Conservation (phyloP, 2,113 vertebrate genomes). For the Garra rufa region DNA sequence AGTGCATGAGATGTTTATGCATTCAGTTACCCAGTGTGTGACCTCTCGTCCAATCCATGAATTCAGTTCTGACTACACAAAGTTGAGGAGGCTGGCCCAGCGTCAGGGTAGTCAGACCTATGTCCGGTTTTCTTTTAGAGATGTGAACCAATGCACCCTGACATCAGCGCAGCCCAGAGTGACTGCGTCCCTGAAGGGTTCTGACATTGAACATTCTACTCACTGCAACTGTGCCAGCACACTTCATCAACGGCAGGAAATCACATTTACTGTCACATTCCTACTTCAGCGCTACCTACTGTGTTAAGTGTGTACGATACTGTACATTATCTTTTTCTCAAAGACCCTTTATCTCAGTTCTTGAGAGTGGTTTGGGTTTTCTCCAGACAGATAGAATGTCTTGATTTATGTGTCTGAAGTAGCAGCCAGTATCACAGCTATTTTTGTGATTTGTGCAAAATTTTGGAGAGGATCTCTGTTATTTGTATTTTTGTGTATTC, state of each 20-base stretch:
- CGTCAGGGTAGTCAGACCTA: background rate
- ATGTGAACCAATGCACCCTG: slow-evolving; percentile 26
- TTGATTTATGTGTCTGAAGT: background rate
- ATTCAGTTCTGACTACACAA: background rate
- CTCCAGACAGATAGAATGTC: background rate
- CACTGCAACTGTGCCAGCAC: background rate
- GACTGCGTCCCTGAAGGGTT: slow-evolving; percentile 17
- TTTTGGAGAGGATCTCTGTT: background rate
- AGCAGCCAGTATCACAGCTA: background rate
- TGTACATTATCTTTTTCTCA: background rate
- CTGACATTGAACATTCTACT: background rate
- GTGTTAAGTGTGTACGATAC: background rate
- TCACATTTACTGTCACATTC: slow-evolving; percentile 1
- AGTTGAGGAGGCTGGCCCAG: background rate
- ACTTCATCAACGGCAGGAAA: background rate
- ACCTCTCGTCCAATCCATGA: background rate
- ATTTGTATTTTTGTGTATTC: background rate
- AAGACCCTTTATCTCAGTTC: background rate
- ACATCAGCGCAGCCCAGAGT: background rate
- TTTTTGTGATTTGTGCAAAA: background rate
- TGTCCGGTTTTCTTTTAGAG: background rate
- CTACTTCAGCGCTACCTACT: background rate
- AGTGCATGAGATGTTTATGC: background rate
- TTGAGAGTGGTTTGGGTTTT: background rate
- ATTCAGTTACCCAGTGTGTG: background rate